Conservation (phyloP, 2,888 invertebrate genomes). For the Nineta flava region DNA sequence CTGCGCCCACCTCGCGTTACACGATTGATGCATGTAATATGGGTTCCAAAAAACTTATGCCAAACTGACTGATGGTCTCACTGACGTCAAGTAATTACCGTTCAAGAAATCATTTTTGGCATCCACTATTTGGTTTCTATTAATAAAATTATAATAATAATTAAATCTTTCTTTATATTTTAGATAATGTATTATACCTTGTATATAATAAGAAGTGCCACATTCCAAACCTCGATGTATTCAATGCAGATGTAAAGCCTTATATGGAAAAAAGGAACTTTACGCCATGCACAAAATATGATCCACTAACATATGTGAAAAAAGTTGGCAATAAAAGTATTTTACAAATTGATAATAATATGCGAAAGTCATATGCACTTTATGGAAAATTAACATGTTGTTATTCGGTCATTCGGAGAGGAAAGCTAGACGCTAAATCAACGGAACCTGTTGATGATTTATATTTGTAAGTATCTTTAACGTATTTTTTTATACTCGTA, state of each 20-base stretch:
- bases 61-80: too few species aligned
- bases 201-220: slow-evolving; percentile 44
- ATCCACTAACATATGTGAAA: slow-evolving; percentile 22
- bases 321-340: slow-evolving; percentile 18
- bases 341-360: slow-evolving; percentile 20
- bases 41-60: too few species aligned
- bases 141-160: too few species aligned
- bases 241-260: slow-evolving; percentile 34
- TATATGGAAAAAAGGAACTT: slow-evolving; percentile 35
- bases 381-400: slow-evolving; percentile 16
- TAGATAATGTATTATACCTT: slow-evolving; percentile 26
- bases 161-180: too few species aligned
- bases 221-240: slow-evolving; percentile 43
- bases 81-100: too few species aligned
- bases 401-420: slow-evolving; percentile 22
- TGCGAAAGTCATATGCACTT: slow-evolving; percentile 19
- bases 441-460: slow-evolving; percentile 8
- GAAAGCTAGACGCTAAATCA: slow-evolving; percentile 8
- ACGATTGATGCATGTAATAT: too few species aligned
- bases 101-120: too few species aligned
- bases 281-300: slow-evolving; percentile 31
- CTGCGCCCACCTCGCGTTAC: too few species aligned
- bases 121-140: too few species aligned
- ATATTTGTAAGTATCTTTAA: slow-evolving; percentile 1
- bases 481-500: too few species aligned